These are phyloP conservation scores for Acrossocheilus wenchowensis DNA, from an alignment of 2,797 vertebrate species.

Conservation along the genomic window DNA sequence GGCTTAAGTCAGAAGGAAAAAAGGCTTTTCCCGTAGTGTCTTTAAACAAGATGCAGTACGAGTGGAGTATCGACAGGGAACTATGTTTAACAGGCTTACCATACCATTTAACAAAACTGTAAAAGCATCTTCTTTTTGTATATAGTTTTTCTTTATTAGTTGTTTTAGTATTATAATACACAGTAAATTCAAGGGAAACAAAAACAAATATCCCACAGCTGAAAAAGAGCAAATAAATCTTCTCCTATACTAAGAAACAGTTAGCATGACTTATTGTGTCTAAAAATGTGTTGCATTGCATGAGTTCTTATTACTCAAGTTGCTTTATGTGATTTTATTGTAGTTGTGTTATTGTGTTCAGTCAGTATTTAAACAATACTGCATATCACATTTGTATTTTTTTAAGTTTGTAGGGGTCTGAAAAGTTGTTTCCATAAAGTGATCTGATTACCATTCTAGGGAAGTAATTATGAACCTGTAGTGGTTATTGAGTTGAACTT, in stretches of 20 bases:
- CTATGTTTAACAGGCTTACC: neutral
- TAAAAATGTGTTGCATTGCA: neutral
- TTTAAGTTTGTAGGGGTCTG: neutral
- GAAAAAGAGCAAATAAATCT: neutral
- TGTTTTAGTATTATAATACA: neutral
- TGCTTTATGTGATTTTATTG: neutral
- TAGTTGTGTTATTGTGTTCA: neutral
- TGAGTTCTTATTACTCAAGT: neutral
- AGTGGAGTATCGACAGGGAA: no score
- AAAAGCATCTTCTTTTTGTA: no score
- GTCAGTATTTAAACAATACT: neutral
- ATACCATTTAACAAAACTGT: no score
- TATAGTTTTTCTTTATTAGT: no score
- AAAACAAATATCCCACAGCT: neutral
- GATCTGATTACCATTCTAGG: constrained; percentile 21
- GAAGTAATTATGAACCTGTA: constrained; percentile 26
- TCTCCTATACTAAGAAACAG: neutral
- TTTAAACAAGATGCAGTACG: no score
- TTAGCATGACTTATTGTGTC: neutral
- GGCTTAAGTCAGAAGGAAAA: no score
- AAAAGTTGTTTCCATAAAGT: neutral
- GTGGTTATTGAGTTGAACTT: constrained; percentile 26
- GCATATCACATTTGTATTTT: neutral
- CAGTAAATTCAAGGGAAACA: neutral
- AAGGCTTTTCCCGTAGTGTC: no score